Conservation (phyloP, 1,140 invertebrate genomes). For the Drosophila funebris region DNA sequence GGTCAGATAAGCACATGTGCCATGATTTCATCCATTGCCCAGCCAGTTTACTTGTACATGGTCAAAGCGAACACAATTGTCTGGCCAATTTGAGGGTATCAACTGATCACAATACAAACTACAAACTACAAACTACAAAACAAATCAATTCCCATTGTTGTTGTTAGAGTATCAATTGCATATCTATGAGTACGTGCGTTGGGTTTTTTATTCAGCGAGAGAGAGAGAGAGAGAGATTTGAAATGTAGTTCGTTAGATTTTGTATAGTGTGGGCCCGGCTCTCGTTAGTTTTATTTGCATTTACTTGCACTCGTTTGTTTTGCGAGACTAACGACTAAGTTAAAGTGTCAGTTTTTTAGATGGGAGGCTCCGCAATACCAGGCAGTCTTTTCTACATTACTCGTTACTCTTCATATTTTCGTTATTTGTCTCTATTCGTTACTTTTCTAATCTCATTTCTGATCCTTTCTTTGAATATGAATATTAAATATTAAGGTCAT, state of each 20-base stretch:
- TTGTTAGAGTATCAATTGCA: conserved; percentile 2
- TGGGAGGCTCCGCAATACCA: too few relatives aligned
- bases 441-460: too few relatives aligned
- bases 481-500: too few relatives aligned
- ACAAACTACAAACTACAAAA: conserved; percentile 5
- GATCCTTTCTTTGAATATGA: too few relatives aligned
- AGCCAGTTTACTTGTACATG: not conserved
- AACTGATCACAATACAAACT: conserved; percentile 6
- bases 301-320: not conserved
- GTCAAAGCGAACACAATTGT: conserved; percentile 4
- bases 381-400: too few relatives aligned
- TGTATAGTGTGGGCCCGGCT: not conserved
- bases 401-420: too few relatives aligned
- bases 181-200: not conserved
- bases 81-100: conserved; percentile 9
- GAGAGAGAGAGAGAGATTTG: not conserved
- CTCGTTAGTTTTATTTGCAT: not conserved
- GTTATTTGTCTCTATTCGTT: not conserved
- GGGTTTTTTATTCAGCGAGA: not conserved
- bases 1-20: conserved; percentile 20
- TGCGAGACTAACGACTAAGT: too few relatives aligned
- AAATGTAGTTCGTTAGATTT: not conserved
- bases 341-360: too few relatives aligned
- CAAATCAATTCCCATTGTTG: conserved; percentile 1
- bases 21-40: not conserved